Conservation (phyloP, 2,888 invertebrate genomes). For the Seira musarum region DNA sequence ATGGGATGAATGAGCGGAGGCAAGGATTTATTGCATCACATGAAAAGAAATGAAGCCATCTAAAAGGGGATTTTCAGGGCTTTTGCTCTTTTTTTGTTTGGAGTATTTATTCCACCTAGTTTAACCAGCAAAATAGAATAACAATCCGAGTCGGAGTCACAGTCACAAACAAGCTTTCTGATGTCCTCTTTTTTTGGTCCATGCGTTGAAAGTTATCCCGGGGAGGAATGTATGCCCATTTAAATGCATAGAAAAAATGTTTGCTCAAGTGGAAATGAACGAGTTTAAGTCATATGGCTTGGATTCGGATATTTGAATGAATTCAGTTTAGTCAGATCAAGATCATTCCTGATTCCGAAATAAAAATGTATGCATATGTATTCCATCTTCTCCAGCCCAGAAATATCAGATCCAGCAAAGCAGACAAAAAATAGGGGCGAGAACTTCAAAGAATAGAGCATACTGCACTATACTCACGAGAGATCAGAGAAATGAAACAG, state of each 20-base stretch:
- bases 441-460: too few relatives aligned
- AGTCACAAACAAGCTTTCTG: not conserved
- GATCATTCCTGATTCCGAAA: not conserved
- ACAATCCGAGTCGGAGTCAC: constrained; percentile 25
- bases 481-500: constrained; percentile 31
- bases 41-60: not conserved
- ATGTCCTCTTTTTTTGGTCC: not conserved
- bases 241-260: constrained; percentile 51
- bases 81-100: constrained; percentile 21
- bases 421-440: constrained; percentile 52
- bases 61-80: not conserved
- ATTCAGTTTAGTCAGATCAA: too few relatives aligned
- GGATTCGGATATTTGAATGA: too few relatives aligned
- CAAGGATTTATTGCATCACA: not conserved
- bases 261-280: constrained; percentile 48
- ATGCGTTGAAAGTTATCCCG: constrained; percentile 36
- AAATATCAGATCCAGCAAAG: constrained; percentile 25
- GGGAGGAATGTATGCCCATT: constrained; percentile 37
- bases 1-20: too few relatives aligned
- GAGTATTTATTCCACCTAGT: constrained; percentile 49
- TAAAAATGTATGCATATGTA: not conserved
- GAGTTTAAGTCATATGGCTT: not conserved
- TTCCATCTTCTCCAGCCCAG: constrained; percentile 19
- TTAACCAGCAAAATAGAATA: constrained; percentile 13
- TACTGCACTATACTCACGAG: too few relatives aligned